A percentile compares a stretch with the other conserved stretches of the same genome.
Evolutionary conservation across 2,113 vertebrate genomes (phyloP).

Genomic region (Tyto alba): DNA sequence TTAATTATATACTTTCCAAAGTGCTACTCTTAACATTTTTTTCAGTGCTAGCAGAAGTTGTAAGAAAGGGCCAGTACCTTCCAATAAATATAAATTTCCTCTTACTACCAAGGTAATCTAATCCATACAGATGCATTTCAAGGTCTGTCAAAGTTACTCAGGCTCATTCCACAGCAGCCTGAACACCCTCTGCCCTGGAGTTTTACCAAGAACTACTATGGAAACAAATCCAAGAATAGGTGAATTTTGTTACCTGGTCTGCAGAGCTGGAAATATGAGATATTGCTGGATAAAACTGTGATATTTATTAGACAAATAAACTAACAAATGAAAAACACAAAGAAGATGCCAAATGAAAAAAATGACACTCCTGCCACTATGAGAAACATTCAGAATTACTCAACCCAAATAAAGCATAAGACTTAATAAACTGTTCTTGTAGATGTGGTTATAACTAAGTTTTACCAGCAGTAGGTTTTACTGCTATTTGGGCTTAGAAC

Average conservation of each 20-base stretch:
- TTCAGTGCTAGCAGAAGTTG: neutral
- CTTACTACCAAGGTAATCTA: constrained; percentile 7
- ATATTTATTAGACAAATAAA: constrained; percentile 16
- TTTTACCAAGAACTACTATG: neutral
- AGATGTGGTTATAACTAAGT: neutral
- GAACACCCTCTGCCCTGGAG: neutral
- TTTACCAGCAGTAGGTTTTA: constrained; percentile 11
- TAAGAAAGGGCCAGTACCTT: constrained; percentile 28
- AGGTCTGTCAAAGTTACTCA: constrained; percentile 38
- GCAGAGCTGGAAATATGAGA: neutral
- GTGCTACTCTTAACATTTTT: constrained; percentile 46
- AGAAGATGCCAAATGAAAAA: neutral
- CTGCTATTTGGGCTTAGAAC: neutral
- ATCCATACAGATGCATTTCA: constrained; percentile 47
- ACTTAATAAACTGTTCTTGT: constrained; percentile 9
- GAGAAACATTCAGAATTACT: neutral
- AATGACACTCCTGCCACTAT: neutral
- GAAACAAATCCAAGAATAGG: neutral
- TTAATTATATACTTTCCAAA: constrained; percentile 36
- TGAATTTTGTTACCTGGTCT: neutral
- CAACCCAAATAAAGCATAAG: neutral
- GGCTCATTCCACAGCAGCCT: neutral
- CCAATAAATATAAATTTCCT: constrained; percentile 37
- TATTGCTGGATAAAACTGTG: neutral
- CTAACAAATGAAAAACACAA: neutral